A percentile compares a stretch with the other conserved stretches of the same genome.
Evolutionary conservation across 2,888 invertebrate genomes (phyloP).

Genomic region (Octodonta nipae): DNA sequence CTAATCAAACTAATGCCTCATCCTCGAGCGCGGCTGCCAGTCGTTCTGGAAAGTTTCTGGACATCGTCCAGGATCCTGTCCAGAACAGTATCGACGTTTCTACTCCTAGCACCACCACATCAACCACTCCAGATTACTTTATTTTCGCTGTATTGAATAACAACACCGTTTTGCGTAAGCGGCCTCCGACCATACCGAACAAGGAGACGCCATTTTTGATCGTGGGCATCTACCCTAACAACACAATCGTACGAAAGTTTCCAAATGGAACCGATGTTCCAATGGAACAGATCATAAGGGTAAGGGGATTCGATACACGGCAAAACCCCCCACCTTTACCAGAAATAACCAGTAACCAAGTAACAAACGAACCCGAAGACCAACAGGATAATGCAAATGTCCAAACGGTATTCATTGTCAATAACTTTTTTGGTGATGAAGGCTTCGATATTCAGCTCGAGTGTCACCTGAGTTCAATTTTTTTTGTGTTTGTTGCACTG

Average conservation of each 20-base stretch:
- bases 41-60: conserved; percentile 25
- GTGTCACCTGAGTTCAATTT: conserved; percentile 16
- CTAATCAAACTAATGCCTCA: too few species aligned
- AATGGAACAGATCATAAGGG: conserved; percentile 40
- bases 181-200: conserved; percentile 52
- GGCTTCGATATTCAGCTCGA: conserved; percentile 16
- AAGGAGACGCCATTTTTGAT: conserved; percentile 60
- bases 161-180: conserved; percentile 64
- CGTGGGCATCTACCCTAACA: conserved; percentile 64
- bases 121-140: conserved; percentile 45
- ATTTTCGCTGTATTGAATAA: conserved; percentile 66
- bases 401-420: conserved; percentile 36
- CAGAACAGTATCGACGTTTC: conserved; percentile 20
- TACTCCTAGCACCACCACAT: conserved; percentile 16
- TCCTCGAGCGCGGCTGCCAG: conserved; percentile 13
- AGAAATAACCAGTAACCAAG: conserved; percentile 53
- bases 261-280: conserved; percentile 69
- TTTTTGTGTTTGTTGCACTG: conserved; percentile 11
- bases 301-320: conserved; percentile 46
- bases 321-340: conserved; percentile 41
- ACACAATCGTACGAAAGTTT: conserved; percentile 64
- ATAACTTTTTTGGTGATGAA: conserved; percentile 14
- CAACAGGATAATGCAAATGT: conserved; percentile 40
- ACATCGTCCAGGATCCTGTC: conserved; percentile 17
- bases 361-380: conserved; percentile 34